Evolutionary conservation across 2,113 vertebrate species (phyloP), one percentile per base, ranked within the genome.

Genomic region (Chlamydotis undulata): DNA sequence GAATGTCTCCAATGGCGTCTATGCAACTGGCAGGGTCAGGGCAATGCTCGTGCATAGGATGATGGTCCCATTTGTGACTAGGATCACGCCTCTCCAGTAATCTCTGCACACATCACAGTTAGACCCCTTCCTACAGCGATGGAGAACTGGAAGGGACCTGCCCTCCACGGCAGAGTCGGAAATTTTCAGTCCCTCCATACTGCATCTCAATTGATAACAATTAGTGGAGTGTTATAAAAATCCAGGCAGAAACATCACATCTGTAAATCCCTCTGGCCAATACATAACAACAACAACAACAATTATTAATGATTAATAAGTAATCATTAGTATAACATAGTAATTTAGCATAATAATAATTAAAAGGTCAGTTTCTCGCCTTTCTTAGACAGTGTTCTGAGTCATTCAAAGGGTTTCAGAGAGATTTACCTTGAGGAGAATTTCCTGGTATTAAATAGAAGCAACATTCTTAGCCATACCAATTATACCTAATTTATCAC

Each of bases 371-470:
- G 2, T 56, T 65, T 9, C 26, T 86, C 0, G 3, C 67, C 63
- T 63, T 89, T 90, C 87, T 85, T 89, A 71, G 59, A 50, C 55
- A 85, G 78, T 53, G 41, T 31, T 92, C 45, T 6, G 37, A 78
- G 39, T 49, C 24, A 92, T 87, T 94, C 33, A 74, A 86, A 88
- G 39, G 39, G 29, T 87, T 93, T 79, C 55, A 52, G 85, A 91
- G 59, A 76, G 73, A 73, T 86, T 75, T 57, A 78, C 52, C 56
- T 76, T 4, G 21, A 57, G 73, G 73, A 73, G 18, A 91, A 82
- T 86, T 64, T 87, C 76, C 82, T 83, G 24, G 68, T 87, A 83
- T 93, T n/a, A 69, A 93, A 92, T 18, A 93, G 47, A 69, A 94
- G 76, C 53, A 76, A 43, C 31, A 68, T 39, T 19, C 82, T 82